These are phyloP conservation scores for Dolichallabes microphthalmus DNA, from an alignment of 2,113 vertebrate genomes.

Conservation along the genomic window DNA sequence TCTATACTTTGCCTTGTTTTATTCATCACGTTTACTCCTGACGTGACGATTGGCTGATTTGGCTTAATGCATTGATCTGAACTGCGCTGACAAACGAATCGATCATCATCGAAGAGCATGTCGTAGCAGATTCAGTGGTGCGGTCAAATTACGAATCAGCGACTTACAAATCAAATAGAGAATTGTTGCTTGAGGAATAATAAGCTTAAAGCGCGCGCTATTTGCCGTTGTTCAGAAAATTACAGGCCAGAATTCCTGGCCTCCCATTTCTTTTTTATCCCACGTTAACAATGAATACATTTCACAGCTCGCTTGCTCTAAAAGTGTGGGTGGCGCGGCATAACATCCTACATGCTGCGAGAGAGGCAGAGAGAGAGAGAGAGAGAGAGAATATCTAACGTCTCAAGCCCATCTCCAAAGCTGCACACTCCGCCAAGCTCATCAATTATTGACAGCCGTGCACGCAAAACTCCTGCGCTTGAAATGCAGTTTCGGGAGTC, in stretches of 20 bases:
- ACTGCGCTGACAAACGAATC: neutral
- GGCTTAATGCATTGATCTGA: neutral
- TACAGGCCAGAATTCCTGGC: conserved; percentile 81
- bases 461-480: conserved; percentile 28
- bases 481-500: conserved; percentile 30
- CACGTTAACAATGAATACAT: conserved; percentile 88
- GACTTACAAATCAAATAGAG: neutral
- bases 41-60: neutral
- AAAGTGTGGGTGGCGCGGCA: conserved; percentile 82
- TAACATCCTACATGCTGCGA: conserved; percentile 72
- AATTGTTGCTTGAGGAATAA: neutral
- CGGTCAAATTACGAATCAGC: neutral
- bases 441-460: conserved; percentile 35
- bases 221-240: conserved; percentile 74
- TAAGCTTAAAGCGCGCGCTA: conserved; percentile 5
- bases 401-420: conserved; percentile 34
- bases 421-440: conserved; percentile 30
- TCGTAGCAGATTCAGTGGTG: neutral
- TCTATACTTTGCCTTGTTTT: neutral
- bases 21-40: neutral
- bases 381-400: conserved; percentile 29
- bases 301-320: conserved; percentile 87
- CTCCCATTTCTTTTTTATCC: conserved; percentile 79
- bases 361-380: conserved; percentile 52
- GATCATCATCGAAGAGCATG: neutral